Percentiles rank a stretch among this genome's conserved stretches.
These are phyloP conservation scores for Drosophila aldrichi DNA, from an alignment of 2,888 invertebrate species.

Conservation along the genomic window DNA sequence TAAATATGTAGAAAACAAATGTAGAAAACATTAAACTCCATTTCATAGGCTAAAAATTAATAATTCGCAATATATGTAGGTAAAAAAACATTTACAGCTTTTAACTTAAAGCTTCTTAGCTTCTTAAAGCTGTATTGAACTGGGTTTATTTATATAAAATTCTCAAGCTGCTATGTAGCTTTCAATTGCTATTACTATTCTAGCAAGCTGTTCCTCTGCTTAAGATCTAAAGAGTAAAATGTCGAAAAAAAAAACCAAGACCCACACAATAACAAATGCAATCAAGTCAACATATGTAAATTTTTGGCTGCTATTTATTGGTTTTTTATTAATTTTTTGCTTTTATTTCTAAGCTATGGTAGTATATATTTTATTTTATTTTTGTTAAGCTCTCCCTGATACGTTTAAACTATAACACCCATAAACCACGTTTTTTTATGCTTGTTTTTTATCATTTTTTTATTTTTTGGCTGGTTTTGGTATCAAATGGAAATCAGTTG, in stretches of 20 bases:
- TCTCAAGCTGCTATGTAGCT: not conserved
- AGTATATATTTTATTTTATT: not conserved
- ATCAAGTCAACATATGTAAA: constrained; percentile 3
- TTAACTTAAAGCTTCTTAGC: not conserved
- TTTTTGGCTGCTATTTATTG: constrained; percentile 2
- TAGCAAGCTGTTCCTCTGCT: not conserved
- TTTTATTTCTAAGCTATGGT: constrained; percentile 14
- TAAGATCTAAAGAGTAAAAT: constrained; percentile 12
- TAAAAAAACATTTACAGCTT: not conserved
- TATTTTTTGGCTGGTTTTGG: not conserved
- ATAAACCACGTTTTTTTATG: constrained; percentile 9
- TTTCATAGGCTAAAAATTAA: not conserved
- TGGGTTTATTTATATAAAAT: not conserved
- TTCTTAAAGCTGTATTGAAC: not conserved
- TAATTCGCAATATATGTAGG: not conserved
- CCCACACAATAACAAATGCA: constrained; percentile 15
- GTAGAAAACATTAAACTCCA: rapidly evolving
- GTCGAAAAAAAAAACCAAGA: constrained; percentile 1
- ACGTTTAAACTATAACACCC: constrained; percentile 30
- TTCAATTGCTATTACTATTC: not conserved
- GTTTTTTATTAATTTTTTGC: constrained; percentile 19
- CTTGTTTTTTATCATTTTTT: not conserved
- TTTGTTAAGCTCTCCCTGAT: constrained; percentile 37
- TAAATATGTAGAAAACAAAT: no score
- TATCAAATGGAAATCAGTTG: constrained; percentile 30